Evolutionary conservation across 2,888 invertebrate genomes (phyloP).

Genomic region (Ophion ventricosus): DNA sequence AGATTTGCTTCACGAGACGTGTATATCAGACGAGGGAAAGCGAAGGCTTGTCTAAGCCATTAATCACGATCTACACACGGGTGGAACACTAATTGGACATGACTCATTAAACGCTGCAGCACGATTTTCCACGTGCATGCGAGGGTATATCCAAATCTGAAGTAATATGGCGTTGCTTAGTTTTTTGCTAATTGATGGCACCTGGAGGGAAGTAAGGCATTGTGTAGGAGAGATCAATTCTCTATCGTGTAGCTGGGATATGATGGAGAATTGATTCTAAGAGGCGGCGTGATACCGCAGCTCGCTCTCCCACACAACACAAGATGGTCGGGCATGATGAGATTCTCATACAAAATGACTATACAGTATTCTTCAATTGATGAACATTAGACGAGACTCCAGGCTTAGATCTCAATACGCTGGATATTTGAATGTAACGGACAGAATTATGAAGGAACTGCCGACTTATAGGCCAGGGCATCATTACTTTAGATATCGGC

Average conservation of each 20-base stretch:
- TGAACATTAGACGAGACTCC: not conserved
- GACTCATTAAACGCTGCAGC: constrained; percentile 16
- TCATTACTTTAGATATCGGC: too few relatives aligned
- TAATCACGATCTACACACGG: not conserved
- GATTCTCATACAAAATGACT: not conserved
- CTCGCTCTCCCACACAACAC: not conserved
- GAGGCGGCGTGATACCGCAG: not conserved
- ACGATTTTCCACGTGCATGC: not conserved
- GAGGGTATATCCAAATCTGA: not conserved
- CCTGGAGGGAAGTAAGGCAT: not conserved
- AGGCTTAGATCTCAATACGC: not conserved
- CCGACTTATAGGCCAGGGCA: too few relatives aligned
- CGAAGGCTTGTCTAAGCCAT: constrained; percentile 1
- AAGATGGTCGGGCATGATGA: not conserved
- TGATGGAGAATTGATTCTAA: not conserved
- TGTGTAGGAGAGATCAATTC: not conserved
- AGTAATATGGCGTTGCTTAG: not conserved
- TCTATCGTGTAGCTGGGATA: not conserved
- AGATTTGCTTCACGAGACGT: constrained; percentile 21
- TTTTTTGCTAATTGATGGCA: not conserved
- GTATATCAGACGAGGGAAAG: constrained; percentile 10
- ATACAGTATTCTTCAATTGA: not conserved
- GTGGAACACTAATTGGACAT: constrained; percentile 30
- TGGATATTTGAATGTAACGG: too few relatives aligned
- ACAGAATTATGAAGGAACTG: too few relatives aligned